A percentile compares a stretch with the other conserved stretches of the same genome.
Evolutionary conservation across 2,113 vertebrate species (phyloP).

Genomic region (Chrysemys picta): DNA sequence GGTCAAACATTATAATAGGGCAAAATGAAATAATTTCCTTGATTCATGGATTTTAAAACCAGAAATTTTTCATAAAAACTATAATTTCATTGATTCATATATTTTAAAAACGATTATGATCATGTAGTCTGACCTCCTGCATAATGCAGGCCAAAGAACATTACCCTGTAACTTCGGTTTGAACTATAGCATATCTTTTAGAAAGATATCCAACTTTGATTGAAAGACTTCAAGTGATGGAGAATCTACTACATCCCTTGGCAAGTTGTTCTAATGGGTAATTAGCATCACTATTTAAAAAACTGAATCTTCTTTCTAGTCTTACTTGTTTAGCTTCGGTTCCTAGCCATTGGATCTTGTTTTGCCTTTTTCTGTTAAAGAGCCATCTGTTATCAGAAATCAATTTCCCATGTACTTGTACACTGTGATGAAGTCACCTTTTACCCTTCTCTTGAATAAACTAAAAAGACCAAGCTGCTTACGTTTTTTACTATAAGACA

Average conservation of each 20-base stretch:
- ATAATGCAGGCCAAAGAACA: neutral
- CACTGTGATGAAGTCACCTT: rapidly evolving
- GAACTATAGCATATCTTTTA: neutral
- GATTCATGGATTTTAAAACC: neutral
- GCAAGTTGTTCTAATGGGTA: neutral
- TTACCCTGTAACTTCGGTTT: neutral
- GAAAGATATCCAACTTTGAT: neutral
- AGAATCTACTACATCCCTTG: neutral
- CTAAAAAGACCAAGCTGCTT: neutral
- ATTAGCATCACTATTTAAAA: neutral
- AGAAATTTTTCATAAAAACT: neutral
- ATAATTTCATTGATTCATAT: neutral
- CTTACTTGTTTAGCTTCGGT: neutral
- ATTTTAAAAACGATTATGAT: neutral
- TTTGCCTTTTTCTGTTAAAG: neutral
- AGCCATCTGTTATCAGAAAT: neutral
- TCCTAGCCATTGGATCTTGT: rapidly evolving
- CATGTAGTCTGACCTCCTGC: neutral
- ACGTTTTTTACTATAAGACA: neutral
- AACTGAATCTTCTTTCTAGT: neutral
- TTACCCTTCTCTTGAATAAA: neutral
- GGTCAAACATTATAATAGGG: neutral
- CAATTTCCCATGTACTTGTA: neutral
- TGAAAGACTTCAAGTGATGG: neutral
- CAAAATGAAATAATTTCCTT: neutral